These are phyloP conservation scores for Pagetopsis macropterus DNA, from an alignment of 2,797 vertebrate genomes.

Conservation along the genomic window DNA sequence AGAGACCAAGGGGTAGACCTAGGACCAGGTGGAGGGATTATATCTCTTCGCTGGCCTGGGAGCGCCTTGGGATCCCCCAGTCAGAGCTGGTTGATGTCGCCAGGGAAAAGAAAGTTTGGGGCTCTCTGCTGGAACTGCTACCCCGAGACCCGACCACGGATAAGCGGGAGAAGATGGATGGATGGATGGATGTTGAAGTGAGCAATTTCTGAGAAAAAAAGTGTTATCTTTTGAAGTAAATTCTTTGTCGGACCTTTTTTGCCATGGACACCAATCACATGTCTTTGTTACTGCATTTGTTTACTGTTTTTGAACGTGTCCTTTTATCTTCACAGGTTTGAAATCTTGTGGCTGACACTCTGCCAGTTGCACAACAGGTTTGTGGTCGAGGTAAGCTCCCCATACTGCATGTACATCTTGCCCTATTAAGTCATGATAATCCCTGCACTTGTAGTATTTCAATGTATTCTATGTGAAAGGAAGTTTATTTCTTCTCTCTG, in stretches of 20 bases:
- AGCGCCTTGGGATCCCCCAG: no score
- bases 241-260: background rate
- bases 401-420: background rate
- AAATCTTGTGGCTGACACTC: slow-evolving; percentile 96
- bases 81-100: no score
- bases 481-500: background rate
- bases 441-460: background rate
- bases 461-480: background rate
- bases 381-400: slow-evolving; percentile 91
- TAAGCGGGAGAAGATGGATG: no score
- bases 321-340: slow-evolving; percentile 83
- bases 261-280: accelerated
- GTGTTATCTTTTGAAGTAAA: background rate
- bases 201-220: background rate
- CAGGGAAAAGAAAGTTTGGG: no score
- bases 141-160: no score
- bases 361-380: slow-evolving; percentile 96
- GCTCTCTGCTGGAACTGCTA: no score
- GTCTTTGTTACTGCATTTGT: background rate
- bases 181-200: background rate
- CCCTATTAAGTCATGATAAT: background rate
- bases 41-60: no score
- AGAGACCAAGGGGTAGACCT: no score
- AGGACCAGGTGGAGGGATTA: no score
- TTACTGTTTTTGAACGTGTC: slow-evolving; percentile 7